Evolutionary conservation across 2,888 invertebrate species (phyloP), one percentile per base, ranked within the genome.

Genomic region (Leptopterna dolabrata): DNA sequence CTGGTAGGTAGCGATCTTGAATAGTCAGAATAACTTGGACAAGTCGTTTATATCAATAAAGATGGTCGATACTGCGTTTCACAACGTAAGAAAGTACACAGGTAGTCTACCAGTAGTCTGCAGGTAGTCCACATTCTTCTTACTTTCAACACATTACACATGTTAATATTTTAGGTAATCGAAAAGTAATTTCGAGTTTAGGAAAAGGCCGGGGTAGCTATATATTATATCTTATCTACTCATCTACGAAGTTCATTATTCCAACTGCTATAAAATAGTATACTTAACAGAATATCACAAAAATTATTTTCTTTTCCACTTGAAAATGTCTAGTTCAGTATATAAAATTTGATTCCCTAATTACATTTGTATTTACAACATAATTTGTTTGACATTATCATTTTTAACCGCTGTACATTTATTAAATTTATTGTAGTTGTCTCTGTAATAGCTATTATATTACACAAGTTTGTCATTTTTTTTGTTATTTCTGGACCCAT

Each of bases 291-390:
- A 81, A 81, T 81, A 81, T 81, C 55, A 81, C 55, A 47, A 81
- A 47, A 81, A 81, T 55, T 81, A 55, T 81, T 81, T 81, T 81
- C 55, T 55, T 81, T 51, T 55, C 19, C 30, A 19, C 43, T 30
- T 55, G 51, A 81, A 16, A 29, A 55, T 30, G 45, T 81, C 55
- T 81, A 55, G 29, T 81, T 81, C 81, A 81, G 81, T 81, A 55
- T 81, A 81, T 81, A 81, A 81, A 81, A 81, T 51, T 81, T 81
- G 81, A 81, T 81, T 81, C 81, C 81, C 81, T 81, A 81, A 81
- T 81, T 55, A 55, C 55, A 81, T 55, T 55, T 55, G 45, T 55
- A 55, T 43, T 41, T 78, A 45, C 43, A 45, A 13, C 27, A 78
- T 78, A 45, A 78, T 78, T 45, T 78, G 27, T 78, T 27, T 45